Base-by-base conservation (phyloP, 2,888 invertebrate genomes). In the Drosophila testacea region DNA sequence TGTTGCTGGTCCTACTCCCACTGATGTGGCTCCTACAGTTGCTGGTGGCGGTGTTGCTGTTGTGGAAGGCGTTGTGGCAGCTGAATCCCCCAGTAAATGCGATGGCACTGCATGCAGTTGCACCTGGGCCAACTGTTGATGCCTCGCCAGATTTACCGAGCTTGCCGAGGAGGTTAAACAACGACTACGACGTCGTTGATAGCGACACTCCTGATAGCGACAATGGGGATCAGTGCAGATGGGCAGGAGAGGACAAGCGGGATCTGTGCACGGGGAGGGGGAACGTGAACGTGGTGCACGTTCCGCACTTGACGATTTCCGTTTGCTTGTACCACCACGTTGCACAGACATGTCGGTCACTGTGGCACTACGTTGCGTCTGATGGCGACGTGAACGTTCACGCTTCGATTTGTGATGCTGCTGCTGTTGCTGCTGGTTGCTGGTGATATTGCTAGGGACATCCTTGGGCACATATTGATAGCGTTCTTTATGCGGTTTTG, bases 221-320 rank as follows among this genome's bases (percentile, higher is more conserved):
- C 93, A 93, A 64, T 92, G 91, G 22, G 93, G 93, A 83, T 93
- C 93, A 9, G 91, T 92, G 80, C 93, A 93, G 30, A 93, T 90
- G 64, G 93, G 92, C 69, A 93, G 74, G 61, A 92, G 77, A 46
- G 92, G 92, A 73, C 93, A 93, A 70, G 90, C 79, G 61, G 93
- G 93, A 88, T 93, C 93, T 16, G 90, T 93, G 85, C 93, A 93
- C 68, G 92, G 92, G 55, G 92, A 92, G 9, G 92, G 90, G 27
- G 91, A 92, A 16, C 92, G 90, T 10, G 91, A 92, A 22, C 92
- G 88, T 0, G 92, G 91, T 11, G 92, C 91, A 34, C 92, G 90
- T 69, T 92, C 92, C 11, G 92, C 92, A n/a, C 92, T 92, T 22
- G 92, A 92, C 6, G 92, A 92, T 74, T 92, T 92, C 4, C 92